These are phyloP conservation scores for Lampris megalopsis DNA, from an alignment of 2,113 vertebrate species.

Conservation along the genomic window DNA sequence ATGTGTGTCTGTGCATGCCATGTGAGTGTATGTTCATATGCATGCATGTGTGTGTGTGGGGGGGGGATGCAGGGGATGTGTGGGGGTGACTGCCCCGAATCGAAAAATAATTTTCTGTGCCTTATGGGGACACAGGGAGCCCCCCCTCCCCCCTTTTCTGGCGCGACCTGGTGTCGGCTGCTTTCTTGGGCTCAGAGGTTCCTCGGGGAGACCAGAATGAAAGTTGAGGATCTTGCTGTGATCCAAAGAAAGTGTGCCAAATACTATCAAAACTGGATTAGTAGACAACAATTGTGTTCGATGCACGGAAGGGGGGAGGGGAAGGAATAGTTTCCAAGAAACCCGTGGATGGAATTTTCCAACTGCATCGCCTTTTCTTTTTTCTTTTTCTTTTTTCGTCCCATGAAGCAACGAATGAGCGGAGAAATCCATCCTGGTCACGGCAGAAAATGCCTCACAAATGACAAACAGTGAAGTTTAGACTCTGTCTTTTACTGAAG, in stretches of 20 bases:
- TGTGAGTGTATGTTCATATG: too few species aligned
- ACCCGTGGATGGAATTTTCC: slow-evolving; percentile 80
- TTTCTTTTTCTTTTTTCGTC: slow-evolving; percentile 14
- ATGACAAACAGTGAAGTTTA: background rate
- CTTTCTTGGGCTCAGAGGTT: slow-evolving; percentile 83
- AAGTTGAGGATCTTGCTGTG: slow-evolving; percentile 86
- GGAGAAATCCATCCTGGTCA: slow-evolving; percentile 30
- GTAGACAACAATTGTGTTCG: slow-evolving; percentile 83
- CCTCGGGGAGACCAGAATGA: slow-evolving; percentile 85
- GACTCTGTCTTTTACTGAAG: too few species aligned
- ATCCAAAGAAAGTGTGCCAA: slow-evolving; percentile 87
- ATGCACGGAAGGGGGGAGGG: slow-evolving; percentile 73
- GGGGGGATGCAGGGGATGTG: background rate
- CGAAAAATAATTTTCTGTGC: slow-evolving; percentile 75
- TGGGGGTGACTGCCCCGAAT: slow-evolving; percentile 69
- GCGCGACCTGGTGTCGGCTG: slow-evolving; percentile 76
- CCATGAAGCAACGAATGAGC: slow-evolving; percentile 43
- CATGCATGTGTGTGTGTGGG: too few species aligned
- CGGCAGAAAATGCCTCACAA: slow-evolving; percentile 20
- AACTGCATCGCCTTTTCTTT: slow-evolving; percentile 42
- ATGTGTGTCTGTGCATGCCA: too few species aligned
- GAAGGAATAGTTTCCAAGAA: slow-evolving; percentile 81
- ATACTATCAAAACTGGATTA: slow-evolving; percentile 88
- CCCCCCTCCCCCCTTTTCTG: slow-evolving; percentile 62
- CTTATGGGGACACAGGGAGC: slow-evolving; percentile 68